These are phyloP conservation scores for Holacanthus passer DNA, from an alignment of 2,113 vertebrate genomes.

Conservation along the genomic window DNA sequence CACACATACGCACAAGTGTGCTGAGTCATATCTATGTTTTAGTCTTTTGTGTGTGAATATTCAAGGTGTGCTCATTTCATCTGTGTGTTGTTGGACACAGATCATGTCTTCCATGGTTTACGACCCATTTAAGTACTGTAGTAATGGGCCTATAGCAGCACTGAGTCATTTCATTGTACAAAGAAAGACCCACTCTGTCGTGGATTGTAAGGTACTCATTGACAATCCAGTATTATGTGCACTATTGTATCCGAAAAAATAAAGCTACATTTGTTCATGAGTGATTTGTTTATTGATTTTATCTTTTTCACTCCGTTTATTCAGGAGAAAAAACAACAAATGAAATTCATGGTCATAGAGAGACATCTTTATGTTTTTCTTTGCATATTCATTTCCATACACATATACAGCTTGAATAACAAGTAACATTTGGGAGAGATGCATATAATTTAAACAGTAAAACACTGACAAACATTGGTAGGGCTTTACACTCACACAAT, in stretches of 20 bases:
- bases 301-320: not conserved
- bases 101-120: constrained; percentile 61
- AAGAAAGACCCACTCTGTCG: constrained; percentile 49
- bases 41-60: constrained; percentile 56
- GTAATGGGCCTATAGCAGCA: constrained; percentile 61
- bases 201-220: constrained; percentile 33
- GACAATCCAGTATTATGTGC: constrained; percentile 40
- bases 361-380: constrained; percentile 65
- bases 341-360: constrained; percentile 1
- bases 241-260: constrained; percentile 55
- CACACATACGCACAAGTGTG: constrained; percentile 29
- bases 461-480: constrained; percentile 55
- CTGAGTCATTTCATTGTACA: constrained; percentile 56
- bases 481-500: constrained; percentile 38
- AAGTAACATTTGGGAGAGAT: constrained; percentile 63
- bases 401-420: constrained; percentile 71
- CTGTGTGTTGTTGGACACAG: constrained; percentile 60
- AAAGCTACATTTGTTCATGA: constrained; percentile 26
- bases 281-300: not conserved
- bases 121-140: constrained; percentile 57
- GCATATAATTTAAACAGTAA: constrained; percentile 59
- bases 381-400: constrained; percentile 72
- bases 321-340: constrained; percentile 18
- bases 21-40: constrained; percentile 63
- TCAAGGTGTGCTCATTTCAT: constrained; percentile 30